Base-by-base conservation (phyloP, 2,113 vertebrate species). In the Butastur rufipennis region DNA sequence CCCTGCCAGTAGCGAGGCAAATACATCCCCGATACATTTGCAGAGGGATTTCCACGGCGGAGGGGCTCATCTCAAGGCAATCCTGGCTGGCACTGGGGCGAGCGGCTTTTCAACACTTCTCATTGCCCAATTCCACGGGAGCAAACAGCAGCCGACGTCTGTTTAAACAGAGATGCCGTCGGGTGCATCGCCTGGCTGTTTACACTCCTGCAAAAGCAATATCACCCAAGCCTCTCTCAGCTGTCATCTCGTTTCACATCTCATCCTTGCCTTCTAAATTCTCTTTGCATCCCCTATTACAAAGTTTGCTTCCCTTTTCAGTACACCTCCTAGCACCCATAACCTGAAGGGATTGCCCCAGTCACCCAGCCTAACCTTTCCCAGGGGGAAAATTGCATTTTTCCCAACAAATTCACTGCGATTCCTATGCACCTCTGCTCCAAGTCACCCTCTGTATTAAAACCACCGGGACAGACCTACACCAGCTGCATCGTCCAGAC, bases 241-340 rank as follows among this genome's bases (percentile, higher is more conserved):
- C 86, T 55, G 61, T 61, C 89, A 74, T 9, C 61, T 89, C 21
- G 0, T 43, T 13, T 79, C 88, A 61, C 11, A 0, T 92, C 86
- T 82, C 59, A 3, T 1, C 77, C 17, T 0, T 22, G 48, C 71
- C 58, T 29, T 55, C 62, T 2, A 12, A 70, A 68, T 59, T 83
- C 62, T 48, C 80, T 19, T 16, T 1, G 4, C 59, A 13, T 71
- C 68, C 77, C 65, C 0, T 15, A 2, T 5, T 10, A 17, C 1
- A 4, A 36, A n/a, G 20, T 29, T 67, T 16, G 11, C 53, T 22
- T 36, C 67, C 59, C 47, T 26, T 15, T 3, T 2, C 70, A 8
- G 34, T 1, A 0, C 42, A 56, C 29, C 47, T n/a, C 31, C 23
- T 7, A 16, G 3, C 43, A 19, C 11, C 45, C 55, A 3, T 5